These are phyloP conservation scores for Tiliacea citrago DNA, from an alignment of 2,888 invertebrate species.

Conservation along the genomic window DNA sequence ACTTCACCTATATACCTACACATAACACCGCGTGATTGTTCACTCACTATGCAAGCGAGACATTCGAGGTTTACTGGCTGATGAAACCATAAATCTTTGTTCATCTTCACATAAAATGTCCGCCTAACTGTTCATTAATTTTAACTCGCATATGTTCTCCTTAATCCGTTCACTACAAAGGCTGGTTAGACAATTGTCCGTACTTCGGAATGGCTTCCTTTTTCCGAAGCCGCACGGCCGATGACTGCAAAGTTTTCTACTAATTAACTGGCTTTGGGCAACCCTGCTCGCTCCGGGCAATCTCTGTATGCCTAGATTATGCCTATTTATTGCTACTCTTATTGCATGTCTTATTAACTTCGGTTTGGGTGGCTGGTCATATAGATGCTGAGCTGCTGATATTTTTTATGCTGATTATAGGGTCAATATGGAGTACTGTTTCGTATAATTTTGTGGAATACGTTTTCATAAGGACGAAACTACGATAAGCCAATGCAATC, in stretches of 20 bases:
- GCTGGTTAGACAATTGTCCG: constrained; percentile 53
- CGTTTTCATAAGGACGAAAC: not conserved
- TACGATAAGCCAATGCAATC: not conserved
- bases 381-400: not conserved
- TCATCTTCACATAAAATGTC: constrained; percentile 16
- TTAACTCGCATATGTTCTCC: constrained; percentile 19
- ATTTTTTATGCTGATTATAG: not conserved
- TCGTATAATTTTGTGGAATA: not conserved
- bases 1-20: not conserved
- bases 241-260: constrained; percentile 76
- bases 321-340: constrained; percentile 66
- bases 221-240: constrained; percentile 56
- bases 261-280: constrained; percentile 77
- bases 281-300: constrained; percentile 51
- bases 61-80: not conserved
- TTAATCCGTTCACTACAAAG: constrained; percentile 55
- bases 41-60: not conserved
- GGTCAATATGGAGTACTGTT: not conserved
- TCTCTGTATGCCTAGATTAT: constrained; percentile 61
- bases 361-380: not conserved
- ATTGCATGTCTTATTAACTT: constrained; percentile 33
- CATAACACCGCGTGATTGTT: not conserved
- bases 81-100: not conserved
- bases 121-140: constrained; percentile 12
- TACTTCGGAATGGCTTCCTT: constrained; percentile 43